These are phyloP conservation scores for Baronia brevicornis DNA, from an alignment of 2,888 invertebrate genomes.

Conservation along the genomic window DNA sequence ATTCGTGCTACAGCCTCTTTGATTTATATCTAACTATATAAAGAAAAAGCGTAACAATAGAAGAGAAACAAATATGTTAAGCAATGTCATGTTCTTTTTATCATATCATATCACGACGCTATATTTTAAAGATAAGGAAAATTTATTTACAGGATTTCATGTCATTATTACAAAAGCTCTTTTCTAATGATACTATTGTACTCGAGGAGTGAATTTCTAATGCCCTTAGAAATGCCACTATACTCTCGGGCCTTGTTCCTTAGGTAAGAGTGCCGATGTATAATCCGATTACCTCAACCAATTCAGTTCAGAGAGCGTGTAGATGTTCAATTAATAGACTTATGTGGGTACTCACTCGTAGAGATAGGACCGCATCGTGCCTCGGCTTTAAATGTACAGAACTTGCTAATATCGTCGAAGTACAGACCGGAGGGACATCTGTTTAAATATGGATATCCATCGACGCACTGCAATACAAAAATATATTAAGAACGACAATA, in stretches of 20 bases:
- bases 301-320: slow-evolving; percentile 13
- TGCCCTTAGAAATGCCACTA: slow-evolving; percentile 13
- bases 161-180: no score
- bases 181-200: no score
- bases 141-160: no score
- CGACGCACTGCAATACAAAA: slow-evolving; percentile 82
- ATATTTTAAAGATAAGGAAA: no score
- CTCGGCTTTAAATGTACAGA: slow-evolving; percentile 92
- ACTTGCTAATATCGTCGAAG: slow-evolving; percentile 93
- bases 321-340: slow-evolving; percentile 15
- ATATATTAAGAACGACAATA: no score
- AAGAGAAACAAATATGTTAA: no score
- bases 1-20: no score
- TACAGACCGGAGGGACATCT: slow-evolving; percentile 92
- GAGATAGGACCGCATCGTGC: slow-evolving; percentile 93
- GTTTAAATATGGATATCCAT: slow-evolving; percentile 90
- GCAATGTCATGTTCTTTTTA: no score
- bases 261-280: slow-evolving; percentile 9
- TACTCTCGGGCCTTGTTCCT: slow-evolving; percentile 11
- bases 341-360: slow-evolving; percentile 80
- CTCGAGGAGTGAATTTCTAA: slow-evolving; percentile 14
- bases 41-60: no score
- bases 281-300: slow-evolving; percentile 16
- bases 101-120: no score
- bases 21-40: no score